phyloP scores from a whole-genome alignment of 2,888 invertebrate species.

The Drosophila cracens region DNA sequence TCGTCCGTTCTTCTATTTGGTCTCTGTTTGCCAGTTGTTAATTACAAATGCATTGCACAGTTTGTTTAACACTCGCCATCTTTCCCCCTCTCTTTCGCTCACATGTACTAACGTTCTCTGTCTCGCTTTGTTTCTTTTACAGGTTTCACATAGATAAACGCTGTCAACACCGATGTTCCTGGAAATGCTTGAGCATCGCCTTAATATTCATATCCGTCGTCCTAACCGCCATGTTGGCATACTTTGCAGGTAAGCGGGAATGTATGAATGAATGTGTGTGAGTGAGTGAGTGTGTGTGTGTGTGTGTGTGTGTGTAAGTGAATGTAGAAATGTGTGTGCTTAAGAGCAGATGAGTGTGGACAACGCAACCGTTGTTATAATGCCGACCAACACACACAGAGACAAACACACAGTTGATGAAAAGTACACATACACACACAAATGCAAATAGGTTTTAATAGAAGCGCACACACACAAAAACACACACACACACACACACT shows the following conservation, averaged over 20 bases:
- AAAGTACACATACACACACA: constrained; percentile 75
- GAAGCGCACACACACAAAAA: constrained; percentile 20
- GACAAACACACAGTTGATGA: constrained; percentile 66
- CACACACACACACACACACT: constrained; percentile 14
- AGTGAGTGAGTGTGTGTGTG: neutral
- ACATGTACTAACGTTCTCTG: constrained; percentile 16
- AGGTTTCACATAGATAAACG: constrained; percentile 96
- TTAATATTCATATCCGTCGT: constrained; percentile 96
- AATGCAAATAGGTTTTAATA: constrained; percentile 51
- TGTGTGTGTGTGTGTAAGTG: constrained; percentile 12
- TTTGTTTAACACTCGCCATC: constrained; percentile 31
- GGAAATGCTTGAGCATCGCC: constrained; percentile 98
- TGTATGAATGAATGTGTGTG: constrained; percentile 2
- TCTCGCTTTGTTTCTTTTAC: constrained; percentile 55
- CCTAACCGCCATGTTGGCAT: constrained; percentile 96
- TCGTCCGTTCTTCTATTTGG: constrained; percentile 13
- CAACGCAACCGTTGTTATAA: constrained; percentile 58
- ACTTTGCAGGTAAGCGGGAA: constrained; percentile 94
- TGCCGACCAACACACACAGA: constrained; percentile 62
- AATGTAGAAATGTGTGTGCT: neutral
- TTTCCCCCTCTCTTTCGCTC: constrained; percentile 10
- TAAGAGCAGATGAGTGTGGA: constrained; percentile 28
- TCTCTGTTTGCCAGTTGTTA: constrained; percentile 60
- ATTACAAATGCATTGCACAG: constrained; percentile 56
- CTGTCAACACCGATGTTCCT: constrained; percentile 96